Conservation (phyloP, 1,140 invertebrate genomes). For the Panagrolaimus sp. region DNA sequence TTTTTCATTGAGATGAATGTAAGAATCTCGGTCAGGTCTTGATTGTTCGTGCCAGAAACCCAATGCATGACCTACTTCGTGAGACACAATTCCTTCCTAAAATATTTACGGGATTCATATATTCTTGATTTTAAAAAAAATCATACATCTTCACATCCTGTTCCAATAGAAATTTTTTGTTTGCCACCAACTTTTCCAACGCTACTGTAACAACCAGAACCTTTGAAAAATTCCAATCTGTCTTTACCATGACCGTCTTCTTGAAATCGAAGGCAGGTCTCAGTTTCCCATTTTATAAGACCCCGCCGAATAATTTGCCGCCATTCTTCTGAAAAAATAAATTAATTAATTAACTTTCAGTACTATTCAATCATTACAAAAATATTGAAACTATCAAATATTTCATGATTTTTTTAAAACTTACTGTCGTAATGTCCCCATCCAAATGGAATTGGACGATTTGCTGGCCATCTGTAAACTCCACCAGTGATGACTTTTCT, state of each 20-base stretch:
- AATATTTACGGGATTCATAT: slow-evolving; percentile 16
- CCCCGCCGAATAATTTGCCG: slow-evolving; percentile 46
- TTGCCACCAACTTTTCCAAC: slow-evolving; percentile 51
- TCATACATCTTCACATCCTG: slow-evolving; percentile 55
- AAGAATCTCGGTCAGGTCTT: slow-evolving; percentile 60
- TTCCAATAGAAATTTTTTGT: slow-evolving; percentile 57
- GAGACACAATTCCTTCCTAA: slow-evolving; percentile 58
- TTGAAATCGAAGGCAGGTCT: slow-evolving; percentile 54
- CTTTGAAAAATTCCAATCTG: slow-evolving; percentile 50
- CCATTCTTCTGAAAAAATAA: slow-evolving; percentile 49
- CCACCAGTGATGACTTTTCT: slow-evolving; percentile 55
- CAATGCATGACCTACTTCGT: slow-evolving; percentile 64
- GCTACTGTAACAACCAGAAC: slow-evolving; percentile 57
- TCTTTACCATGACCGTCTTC: slow-evolving; percentile 47
- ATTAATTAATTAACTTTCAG: neutral
- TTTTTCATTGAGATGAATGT: slow-evolving; percentile 55
- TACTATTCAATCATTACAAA: neutral
- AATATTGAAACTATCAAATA: neutral
- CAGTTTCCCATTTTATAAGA: slow-evolving; percentile 51
- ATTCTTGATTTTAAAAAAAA: slow-evolving; percentile 18
- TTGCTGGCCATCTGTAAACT: slow-evolving; percentile 51
- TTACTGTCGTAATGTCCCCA: slow-evolving; percentile 51
- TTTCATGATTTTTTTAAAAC: slow-evolving; percentile 12
- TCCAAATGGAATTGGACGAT: slow-evolving; percentile 48
- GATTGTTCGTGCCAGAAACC: slow-evolving; percentile 63